Percentiles rank a stretch among this genome's conserved stretches.
These are phyloP conservation scores for Somateria mollissima DNA, from an alignment of 2,797 vertebrate species.

Conservation along the genomic window DNA sequence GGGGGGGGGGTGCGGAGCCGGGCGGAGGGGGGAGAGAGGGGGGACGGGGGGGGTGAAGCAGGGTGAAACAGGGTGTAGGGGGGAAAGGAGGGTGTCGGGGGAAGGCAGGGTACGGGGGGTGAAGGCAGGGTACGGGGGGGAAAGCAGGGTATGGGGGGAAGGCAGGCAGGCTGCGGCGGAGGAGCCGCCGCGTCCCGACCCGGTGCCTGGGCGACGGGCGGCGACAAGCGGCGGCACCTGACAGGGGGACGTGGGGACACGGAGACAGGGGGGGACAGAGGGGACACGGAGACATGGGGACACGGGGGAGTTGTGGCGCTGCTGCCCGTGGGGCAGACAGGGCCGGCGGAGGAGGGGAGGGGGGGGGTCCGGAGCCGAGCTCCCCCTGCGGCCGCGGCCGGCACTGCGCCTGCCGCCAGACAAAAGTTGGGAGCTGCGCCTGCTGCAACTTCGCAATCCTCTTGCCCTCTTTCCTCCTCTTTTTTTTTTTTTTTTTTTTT, in stretches of 20 bases:
- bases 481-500: no score
- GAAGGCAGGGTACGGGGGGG: no score
- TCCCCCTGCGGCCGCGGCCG: conserved; percentile 32
- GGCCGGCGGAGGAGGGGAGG: neutral
- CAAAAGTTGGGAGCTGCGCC: conserved; percentile 61
- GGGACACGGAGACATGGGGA: no score
- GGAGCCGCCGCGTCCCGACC: neutral
- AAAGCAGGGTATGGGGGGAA: neutral
- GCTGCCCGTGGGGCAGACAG: neutral
- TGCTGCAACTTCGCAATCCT: conserved; percentile 31
- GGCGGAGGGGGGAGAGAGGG: neutral
- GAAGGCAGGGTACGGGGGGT: neutral
- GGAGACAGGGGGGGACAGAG: no score
- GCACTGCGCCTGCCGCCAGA: conserved; percentile 22
- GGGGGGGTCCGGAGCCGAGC: neutral
- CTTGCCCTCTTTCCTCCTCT: neutral
- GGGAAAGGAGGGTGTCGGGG: neutral
- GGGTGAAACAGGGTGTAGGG: neutral
- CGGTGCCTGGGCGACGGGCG: no score
- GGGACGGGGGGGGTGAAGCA: neutral
- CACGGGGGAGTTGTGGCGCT: neutral
- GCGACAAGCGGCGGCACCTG: neutral
- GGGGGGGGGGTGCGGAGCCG: neutral
- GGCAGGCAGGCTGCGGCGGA: neutral
- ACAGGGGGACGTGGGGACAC: neutral